Base-by-base conservation (phyloP, 2,888 invertebrate genomes). In the Aporophyla nigra region DNA sequence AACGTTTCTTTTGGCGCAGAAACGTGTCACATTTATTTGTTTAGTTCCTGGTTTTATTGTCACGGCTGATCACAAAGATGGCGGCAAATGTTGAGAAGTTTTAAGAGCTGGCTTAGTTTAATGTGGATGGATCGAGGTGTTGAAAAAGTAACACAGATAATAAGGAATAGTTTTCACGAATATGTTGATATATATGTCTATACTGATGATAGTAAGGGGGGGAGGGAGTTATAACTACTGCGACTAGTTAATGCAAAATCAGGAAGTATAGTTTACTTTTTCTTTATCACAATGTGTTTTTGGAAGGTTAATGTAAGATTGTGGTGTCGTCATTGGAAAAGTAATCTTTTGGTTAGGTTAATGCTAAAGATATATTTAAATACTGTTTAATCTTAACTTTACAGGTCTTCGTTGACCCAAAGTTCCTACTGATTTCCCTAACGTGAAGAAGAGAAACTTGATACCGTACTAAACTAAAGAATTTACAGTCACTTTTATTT, bases 21-120 rank as follows among this genome's bases (percentile, higher is more conserved):
- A 71, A 73, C 33, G 78, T 40, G 78, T 74, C 66, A 51, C 51
- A 40, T 82, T 84, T 84, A 79, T 77, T 74, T 62, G 71, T 16
- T 49, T 67, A 67, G 76, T 85, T 76, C 78, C 74, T 74, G 24
- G 68, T 62, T 84, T 84, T 85, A 85, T 76, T 74, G 77, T 73
- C 71, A 49, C 69, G 70, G 51, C 59, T 69, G 59, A 63, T 75
- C 72, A 49, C 40, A 43, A 59, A 72, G 27, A 74, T 72, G 46
- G 67, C 40, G 46, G 14, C 69, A n/a, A 59, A 63, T 56, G 61
- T 10, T 19, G 33, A 53, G 19, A 70, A 5, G 33, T 58, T 53
- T 69, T 33, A 33, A 61, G 21, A 33, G 33, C 14, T 53, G 27
- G 12, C n/a, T 58, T 72, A 12, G 71, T 3, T 2, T 14, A 16